These are phyloP conservation scores for Muntiacus muntjak DNA, from an alignment of 2,113 vertebrate species.

Conservation along the genomic window DNA sequence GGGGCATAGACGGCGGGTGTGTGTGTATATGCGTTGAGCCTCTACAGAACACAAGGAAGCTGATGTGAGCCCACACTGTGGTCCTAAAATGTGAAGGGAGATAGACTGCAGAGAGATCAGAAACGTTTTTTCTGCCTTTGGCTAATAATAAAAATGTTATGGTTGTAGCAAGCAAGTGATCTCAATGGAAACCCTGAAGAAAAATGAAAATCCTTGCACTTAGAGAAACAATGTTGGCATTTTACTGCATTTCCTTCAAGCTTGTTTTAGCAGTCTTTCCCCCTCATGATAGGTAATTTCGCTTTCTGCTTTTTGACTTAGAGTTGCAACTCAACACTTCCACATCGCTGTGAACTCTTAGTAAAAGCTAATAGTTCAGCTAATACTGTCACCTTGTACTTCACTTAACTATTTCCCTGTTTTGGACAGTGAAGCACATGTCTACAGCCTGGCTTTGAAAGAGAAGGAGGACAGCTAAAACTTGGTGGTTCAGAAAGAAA, in stretches of 20 bases:
- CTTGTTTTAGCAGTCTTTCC: not conserved
- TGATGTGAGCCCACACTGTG: not conserved
- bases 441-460: not conserved
- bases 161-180: not conserved
- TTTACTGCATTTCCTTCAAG: not conserved
- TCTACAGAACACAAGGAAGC: not conserved
- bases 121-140: not conserved
- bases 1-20: accelerated
- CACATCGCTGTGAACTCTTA: not conserved
- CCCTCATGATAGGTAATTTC: not conserved
- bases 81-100: not conserved
- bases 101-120: not conserved
- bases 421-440: not conserved
- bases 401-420: not conserved
- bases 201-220: not conserved
- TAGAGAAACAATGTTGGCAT: not conserved
- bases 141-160: not conserved
- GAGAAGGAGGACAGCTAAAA: not conserved
- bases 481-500: not conserved
- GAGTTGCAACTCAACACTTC: not conserved
- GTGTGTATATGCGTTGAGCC: not conserved
- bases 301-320: not conserved
- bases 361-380: not conserved
- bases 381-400: not conserved
- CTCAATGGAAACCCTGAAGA: not conserved